phyloP scores from a whole-genome alignment of 1,140 invertebrate species.

The Penaeus chinensis region DNA sequence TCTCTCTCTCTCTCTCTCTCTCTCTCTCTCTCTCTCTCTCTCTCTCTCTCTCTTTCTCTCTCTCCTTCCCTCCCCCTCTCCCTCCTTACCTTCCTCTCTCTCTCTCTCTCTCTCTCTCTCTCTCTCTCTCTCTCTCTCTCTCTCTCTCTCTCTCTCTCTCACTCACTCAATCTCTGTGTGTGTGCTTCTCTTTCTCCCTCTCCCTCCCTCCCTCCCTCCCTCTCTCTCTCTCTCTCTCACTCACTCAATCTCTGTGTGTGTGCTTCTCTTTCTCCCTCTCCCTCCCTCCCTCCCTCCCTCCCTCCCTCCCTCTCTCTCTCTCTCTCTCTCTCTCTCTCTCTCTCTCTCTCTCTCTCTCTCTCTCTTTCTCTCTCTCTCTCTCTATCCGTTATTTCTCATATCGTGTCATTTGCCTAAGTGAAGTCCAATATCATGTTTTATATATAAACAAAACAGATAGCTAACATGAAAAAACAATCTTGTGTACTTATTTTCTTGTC shows the following conservation, averaged over 20 bases:
- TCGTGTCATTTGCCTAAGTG: too few relatives aligned
- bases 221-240: neutral
- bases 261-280: neutral
- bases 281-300: neutral
- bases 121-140: conserved; percentile 8
- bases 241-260: neutral
- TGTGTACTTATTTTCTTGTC: too few relatives aligned
- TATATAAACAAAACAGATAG: neutral
- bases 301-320: neutral
- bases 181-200: neutral
- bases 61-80: neutral
- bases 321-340: neutral
- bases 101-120: conserved; percentile 5
- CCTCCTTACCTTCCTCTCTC: neutral
- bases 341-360: neutral
- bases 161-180: neutral
- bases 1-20: neutral
- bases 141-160: neutral
- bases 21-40: neutral
- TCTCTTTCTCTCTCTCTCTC: too few relatives aligned
- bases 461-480: too few relatives aligned
- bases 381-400: neutral
- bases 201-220: neutral
- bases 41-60: neutral
- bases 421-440: neutral